Evolutionary conservation across 2,888 invertebrate species (phyloP).

Genomic region (Mellilla xanthometata): DNA sequence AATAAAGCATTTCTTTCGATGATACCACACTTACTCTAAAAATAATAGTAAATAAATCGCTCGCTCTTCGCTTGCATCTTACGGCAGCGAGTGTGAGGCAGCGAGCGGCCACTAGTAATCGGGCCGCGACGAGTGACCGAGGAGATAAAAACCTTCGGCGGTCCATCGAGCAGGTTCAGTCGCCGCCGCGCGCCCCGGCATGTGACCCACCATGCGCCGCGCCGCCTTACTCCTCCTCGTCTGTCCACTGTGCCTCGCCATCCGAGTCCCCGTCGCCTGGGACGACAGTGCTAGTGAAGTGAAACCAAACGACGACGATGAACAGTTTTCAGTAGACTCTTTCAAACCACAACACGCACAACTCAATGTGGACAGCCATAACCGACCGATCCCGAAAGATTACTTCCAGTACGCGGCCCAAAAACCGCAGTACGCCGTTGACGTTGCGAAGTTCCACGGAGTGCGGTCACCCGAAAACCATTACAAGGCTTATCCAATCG

Average conservation of each 20-base stretch:
- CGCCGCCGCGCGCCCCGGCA: constrained; percentile 64
- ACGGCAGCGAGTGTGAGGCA: constrained; percentile 48
- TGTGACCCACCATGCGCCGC: constrained; percentile 67
- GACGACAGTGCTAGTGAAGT: constrained; percentile 62
- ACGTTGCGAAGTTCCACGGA: constrained; percentile 66
- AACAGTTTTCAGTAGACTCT: constrained; percentile 42
- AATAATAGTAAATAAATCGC: constrained; percentile 27
- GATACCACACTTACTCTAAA: too few relatives aligned
- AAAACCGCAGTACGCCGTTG: constrained; percentile 68
- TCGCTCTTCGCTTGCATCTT: constrained; percentile 34
- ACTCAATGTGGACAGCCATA: constrained; percentile 3
- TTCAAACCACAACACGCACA: constrained; percentile 28
- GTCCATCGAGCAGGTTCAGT: constrained; percentile 68
- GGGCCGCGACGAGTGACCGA: constrained; percentile 73
- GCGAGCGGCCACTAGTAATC: constrained; percentile 68
- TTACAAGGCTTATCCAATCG: constrained; percentile 59
- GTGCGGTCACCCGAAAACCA: constrained; percentile 60
- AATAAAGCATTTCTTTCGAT: too few relatives aligned
- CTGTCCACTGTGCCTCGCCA: constrained; percentile 59
- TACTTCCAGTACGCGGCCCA: constrained; percentile 69
- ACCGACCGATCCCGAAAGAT: constrained; percentile 48
- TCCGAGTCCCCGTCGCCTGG: constrained; percentile 68
- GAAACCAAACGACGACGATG: constrained; percentile 33
- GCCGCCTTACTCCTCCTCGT: constrained; percentile 54
- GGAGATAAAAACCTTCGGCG: constrained; percentile 74